These are phyloP conservation scores for Drosophila pseudoobscura DNA, from an alignment of 1,140 invertebrate genomes.

Conservation along the genomic window DNA sequence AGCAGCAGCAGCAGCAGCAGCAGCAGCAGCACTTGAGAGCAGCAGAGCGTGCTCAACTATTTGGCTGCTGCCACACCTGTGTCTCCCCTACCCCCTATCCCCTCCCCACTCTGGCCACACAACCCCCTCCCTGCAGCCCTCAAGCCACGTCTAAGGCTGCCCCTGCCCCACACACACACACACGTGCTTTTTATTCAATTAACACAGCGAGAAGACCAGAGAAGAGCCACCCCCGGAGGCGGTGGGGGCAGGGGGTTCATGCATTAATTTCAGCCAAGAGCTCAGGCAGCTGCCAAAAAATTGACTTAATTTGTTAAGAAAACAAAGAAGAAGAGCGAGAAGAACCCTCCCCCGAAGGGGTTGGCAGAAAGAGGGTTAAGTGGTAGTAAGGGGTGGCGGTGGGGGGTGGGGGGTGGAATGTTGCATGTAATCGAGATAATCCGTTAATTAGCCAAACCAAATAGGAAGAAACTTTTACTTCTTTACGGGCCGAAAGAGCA, in stretches of 20 bases:
- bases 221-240: constrained; percentile 12
- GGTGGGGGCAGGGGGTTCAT: constrained; percentile 19
- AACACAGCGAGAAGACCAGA: constrained; percentile 48
- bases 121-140: neutral
- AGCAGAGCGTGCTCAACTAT: constrained; percentile 70
- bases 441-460: constrained; percentile 42
- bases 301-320: constrained; percentile 66
- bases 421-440: constrained; percentile 41
- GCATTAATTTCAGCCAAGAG: constrained; percentile 62
- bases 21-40: constrained; percentile 46
- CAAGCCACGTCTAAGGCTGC: neutral
- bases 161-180: neutral
- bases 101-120: neutral
- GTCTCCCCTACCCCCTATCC: neutral
- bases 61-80: constrained; percentile 18
- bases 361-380: constrained; percentile 10
- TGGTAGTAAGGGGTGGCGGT: neutral
- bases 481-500: constrained; percentile 2
- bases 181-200: constrained; percentile 72
- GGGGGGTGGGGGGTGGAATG: neutral
- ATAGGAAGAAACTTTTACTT: constrained; percentile 39
- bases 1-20: constrained; percentile 30
- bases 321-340: constrained; percentile 22
- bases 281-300: constrained; percentile 60
- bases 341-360: neutral